Base-by-base conservation (phyloP, 1,140 invertebrate species). In the Bombus confusus region DNA sequence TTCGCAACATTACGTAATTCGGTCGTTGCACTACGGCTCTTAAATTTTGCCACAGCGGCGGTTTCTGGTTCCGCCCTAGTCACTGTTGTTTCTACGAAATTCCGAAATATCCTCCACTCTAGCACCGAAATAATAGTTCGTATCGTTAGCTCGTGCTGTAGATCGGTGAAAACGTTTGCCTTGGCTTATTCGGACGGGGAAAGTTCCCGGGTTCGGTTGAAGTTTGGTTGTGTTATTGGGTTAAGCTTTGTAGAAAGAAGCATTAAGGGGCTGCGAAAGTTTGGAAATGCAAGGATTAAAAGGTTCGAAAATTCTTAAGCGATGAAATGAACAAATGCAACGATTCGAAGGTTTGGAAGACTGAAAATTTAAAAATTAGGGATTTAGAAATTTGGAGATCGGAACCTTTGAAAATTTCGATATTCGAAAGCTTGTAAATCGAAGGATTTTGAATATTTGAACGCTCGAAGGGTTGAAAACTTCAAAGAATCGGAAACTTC, bases 11-110 rank as follows among this genome's bases (percentile, higher is more conserved):
- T 86, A 73, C 68, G 74, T 78, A 86, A 86, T 31, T 57, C 74
- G 81, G 81, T 78, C 85, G 43, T 73, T 78, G 81, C 73, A 72
- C 85, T 78, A n/a, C 43, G 10, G 71, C 31, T 74, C 71, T 81
- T 59, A 81, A 81, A 85, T 69, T 69, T 57, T 66, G 62, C 37
- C 34, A 52, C 47, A 22, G 5, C 10, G 6, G 5, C 28, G 47
- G n/a, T 66, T 72, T 31, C 57, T 47, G 28, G 5, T 69, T 41
- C 52, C 43, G 22, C 18, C 43, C 59, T 34, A 68, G 31, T 85
- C 83, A 66, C 57, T 15, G 43, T 52, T 57, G 79, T 81, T 85
- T 81, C 84, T 43, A 37, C 43, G 84, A 81, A 85, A 31, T 85
- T 75, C 37, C 78, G 59, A 85, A 85, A 85, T 85, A 80, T 68